Conservation (phyloP, 2,888 invertebrate species). For the Margaritifera margaritifera region DNA sequence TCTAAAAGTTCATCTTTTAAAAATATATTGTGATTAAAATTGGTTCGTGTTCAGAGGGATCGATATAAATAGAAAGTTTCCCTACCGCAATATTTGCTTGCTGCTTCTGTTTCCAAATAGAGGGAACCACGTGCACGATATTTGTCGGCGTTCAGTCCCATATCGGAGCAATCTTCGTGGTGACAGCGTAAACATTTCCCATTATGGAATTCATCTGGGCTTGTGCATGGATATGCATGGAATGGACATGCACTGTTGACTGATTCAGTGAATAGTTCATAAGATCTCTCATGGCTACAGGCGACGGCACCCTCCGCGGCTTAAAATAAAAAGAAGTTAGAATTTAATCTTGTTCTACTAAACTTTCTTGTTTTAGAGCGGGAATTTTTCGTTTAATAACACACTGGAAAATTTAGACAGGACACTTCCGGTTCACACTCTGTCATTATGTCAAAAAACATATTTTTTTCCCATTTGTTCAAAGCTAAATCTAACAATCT, state of each 20-base stretch:
- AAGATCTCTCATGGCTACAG: constrained; percentile 90
- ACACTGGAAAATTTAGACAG: too few species aligned
- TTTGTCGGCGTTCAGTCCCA: constrained; percentile 50
- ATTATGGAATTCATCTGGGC: constrained; percentile 79
- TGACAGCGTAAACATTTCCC: constrained; percentile 48
- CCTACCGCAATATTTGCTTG: constrained; percentile 49
- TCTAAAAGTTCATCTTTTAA: neutral
- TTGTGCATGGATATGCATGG: constrained; percentile 84
- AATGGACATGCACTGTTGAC: constrained; percentile 86
- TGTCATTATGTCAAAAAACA: neutral
- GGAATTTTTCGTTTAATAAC: neutral
- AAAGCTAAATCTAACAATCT: too few species aligned
- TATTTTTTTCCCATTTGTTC: neutral
- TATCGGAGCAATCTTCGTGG: constrained; percentile 38
- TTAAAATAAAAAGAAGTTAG: constrained; percentile 14
- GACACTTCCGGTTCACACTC: too few species aligned
- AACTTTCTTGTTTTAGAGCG: neutral
- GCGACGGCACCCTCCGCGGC: constrained; percentile 73
- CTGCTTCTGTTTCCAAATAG: constrained; percentile 43
- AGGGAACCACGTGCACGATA: constrained; percentile 36
- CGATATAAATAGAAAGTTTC: neutral
- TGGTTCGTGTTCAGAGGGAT: neutral
- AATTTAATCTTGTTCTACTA: neutral
- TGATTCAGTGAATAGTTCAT: constrained; percentile 88
- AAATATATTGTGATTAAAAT: neutral